Conservation (phyloP, 2,888 invertebrate genomes). For the Drosophila kuntzei region DNA sequence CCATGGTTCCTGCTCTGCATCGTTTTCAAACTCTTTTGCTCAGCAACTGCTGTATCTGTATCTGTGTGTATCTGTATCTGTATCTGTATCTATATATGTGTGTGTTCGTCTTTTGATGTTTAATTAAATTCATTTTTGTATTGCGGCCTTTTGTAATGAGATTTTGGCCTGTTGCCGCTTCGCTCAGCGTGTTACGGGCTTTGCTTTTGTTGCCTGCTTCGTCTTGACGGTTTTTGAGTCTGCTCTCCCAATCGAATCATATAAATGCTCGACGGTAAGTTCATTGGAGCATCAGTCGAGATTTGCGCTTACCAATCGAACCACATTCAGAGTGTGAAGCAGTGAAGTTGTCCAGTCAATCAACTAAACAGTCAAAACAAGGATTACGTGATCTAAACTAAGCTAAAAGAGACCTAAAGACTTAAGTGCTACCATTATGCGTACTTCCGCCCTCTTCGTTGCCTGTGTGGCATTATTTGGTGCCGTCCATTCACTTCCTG, state of each 20-base stretch:
- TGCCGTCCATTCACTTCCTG: constrained; percentile 81
- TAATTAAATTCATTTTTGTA: constrained; percentile 80
- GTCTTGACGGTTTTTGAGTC: constrained; percentile 8
- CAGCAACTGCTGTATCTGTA: constrained; percentile 12
- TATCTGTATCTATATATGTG: constrained; percentile 16
- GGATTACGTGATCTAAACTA: constrained; percentile 85
- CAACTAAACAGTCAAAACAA: constrained; percentile 44
- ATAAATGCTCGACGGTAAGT: constrained; percentile 69
- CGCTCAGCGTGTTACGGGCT: constrained; percentile 49
- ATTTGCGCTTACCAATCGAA: constrained; percentile 68
- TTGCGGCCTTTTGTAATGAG: constrained; percentile 79
- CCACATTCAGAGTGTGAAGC: constrained; percentile 23
- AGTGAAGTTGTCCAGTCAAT: constrained; percentile 13
- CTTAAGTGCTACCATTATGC: constrained; percentile 74
- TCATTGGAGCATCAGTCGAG: constrained; percentile 73
- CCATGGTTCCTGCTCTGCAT: constrained; percentile 31
- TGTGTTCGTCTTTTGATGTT: constrained; percentile 69
- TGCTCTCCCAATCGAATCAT: constrained; percentile 67
- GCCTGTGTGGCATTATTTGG: constrained; percentile 78
- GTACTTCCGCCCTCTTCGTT: constrained; percentile 78
- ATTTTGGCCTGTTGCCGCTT: constrained; percentile 59
- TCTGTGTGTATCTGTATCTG: constrained; percentile 6
- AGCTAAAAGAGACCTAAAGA: constrained; percentile 68
- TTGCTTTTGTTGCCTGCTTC: constrained; percentile 49
- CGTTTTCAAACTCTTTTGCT: constrained; percentile 33